Evolutionary conservation across 1,140 invertebrate genomes (phyloP), one percentile per base, ranked within the genome.

Genomic region (Lasioglossum baleicum): DNA sequence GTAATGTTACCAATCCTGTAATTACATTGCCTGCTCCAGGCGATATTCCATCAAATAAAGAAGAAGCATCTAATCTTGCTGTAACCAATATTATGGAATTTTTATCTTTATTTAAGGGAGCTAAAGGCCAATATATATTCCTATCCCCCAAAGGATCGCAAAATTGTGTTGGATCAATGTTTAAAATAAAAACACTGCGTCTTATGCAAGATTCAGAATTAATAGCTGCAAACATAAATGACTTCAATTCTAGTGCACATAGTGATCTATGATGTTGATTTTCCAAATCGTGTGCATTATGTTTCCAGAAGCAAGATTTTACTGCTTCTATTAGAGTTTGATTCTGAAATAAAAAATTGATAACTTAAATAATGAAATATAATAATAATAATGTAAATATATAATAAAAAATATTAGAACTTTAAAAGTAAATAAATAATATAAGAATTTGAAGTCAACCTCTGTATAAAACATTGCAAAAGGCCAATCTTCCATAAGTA

Each of bases 91-190:
- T 96, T 0, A 98, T 92, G 51, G 94, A 94, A 83, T 95, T 94
- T 13, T 90, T 90, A 35, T 86, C 79, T 63, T 92, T 89, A 17
- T 84, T 83, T 65, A 92, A 31, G 11, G 91, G 90, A 53, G 79
- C 79, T 13, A 93, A 44, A 22, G 93, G 90, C 89, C 92, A 92
- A 73, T 93, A 90, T 74, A 94, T 92, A 94, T 98, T 99, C 65
- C 94, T 93, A 91, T 97, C 97, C 48, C 97, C 96, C 7, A 99
- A 89, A 2, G 97, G 97, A 94, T 98, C 97, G 93, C 98, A 99
- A 81, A 96, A 96, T 89, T 94, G 94, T 11, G 94, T 94, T 67
- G 95, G 92, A 80, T 95, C 94, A 53, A 96, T 90, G 85, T 95
- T 94, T 13, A 95, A 93, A 6, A 93, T 91, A 40, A 93, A 92